Evolutionary conservation across 1,140 invertebrate genomes (phyloP), one percentile per base, ranked within the genome.

Genomic region (Hypothenemus hampei): DNA sequence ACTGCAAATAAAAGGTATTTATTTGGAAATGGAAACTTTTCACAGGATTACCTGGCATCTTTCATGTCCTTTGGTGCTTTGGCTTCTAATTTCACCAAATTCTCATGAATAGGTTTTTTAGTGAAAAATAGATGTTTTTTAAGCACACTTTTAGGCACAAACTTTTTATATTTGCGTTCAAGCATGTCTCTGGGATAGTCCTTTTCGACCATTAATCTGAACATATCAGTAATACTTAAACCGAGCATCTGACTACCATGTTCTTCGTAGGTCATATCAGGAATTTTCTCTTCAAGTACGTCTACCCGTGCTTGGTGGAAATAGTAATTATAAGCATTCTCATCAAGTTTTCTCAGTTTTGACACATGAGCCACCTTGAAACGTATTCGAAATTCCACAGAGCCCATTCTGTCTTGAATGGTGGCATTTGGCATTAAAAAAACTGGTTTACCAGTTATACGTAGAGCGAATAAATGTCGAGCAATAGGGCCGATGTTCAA

Each of bases 161-260:
- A 92, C 57, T 84, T 83, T 66, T 85, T 87, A 54, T 88, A 91
- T 54, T 89, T 82, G 53, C 77, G 81, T 65, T 86, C 81, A 4
- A 92, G 79, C 47, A 77, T 75, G 59, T 85, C 81, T 16, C 75
- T 70, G 10, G 77, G 67, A 36, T 82, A 67, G 50, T 79, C 78
- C 60, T 87, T 81, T 66, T 91, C 88, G 13, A 86, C 65, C 71
- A 87, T 85, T 10, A 84, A 83, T 59, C 86, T 81, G 66, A 81
- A 86, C 88, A 93, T 93, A 70, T 93, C 89, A 50, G 84, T 81
- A 26, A 91, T 88, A 7, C 86, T 87, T 26, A 94, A 73, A 0
- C 90, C 90, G 36, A 91, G 73, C 0, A 90, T 73, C 72, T 89
- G 82, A 39, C 80, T 72, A 69, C 85, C 85, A 58, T 85, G 79